Evolutionary conservation across 2,113 vertebrate species (phyloP), one percentile per base, ranked within the genome.

Genomic region (Brachyhypopomus gauderio): DNA sequence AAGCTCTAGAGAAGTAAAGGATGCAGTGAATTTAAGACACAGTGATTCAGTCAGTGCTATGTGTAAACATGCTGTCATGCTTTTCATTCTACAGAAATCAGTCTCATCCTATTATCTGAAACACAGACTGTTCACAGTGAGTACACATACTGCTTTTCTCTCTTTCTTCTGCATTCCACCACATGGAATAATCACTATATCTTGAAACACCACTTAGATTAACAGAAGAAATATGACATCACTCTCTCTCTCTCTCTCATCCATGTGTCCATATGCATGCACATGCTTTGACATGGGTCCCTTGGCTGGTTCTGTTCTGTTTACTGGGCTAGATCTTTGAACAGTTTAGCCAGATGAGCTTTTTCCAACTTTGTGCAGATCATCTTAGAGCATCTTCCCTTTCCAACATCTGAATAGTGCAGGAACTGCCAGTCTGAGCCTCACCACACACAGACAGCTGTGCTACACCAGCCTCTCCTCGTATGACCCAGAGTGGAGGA

Each of bases 191-290:
- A n/a, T 20, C 17, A 19, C 23, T 63, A 2, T 11, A 45, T 45
- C 69, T 38, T 38, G 48, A 63, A 79, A 23, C 6, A 23, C 38
- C 36, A 48, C 11, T 30, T 3, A 22, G 78, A 63, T 80, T 63
- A 73, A 30, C 58, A 6, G 41, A 73, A 45, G 30, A 72, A 48
- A 48, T n/a, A 72, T 56, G 17, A 79, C 78, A 62, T 70, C 76
- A 19, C 72, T 56, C 27, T 7, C 25, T 34, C 38, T 30, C 41
- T 17, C 9, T 58, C 7, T 25, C 23, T 56, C 25, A 20, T 9
- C 30, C 52, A 69, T n/a, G 30, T 19, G 41, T 41, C 17, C 12
- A 36, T 25, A n/a, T 60, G 16, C n/a, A n/a, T 60, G 16, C n/a
- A 52, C 14, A 73, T 20, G 27, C 14, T 27, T 25, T 55, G 16